Evolutionary conservation across 2,888 invertebrate species (phyloP).

Genomic region (Rotaria socialis): DNA sequence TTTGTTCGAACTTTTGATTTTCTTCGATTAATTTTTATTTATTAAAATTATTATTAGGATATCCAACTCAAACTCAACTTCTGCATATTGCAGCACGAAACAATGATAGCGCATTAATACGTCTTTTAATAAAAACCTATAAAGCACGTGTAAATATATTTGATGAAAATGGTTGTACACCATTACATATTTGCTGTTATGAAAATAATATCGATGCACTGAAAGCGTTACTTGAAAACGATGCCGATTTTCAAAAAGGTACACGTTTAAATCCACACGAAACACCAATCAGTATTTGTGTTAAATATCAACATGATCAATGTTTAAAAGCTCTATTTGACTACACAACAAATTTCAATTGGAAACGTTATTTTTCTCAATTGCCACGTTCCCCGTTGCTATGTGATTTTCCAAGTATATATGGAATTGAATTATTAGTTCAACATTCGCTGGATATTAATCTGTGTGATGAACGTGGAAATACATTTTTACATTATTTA

Average conservation of each 20-base stretch:
- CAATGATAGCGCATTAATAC: background rate
- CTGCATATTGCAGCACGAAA: constrained; percentile 30
- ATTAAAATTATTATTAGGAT: background rate
- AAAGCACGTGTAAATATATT: background rate
- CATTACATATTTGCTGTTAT: constrained; percentile 24
- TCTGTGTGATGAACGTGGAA: constrained; percentile 17
- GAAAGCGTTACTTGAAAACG: background rate
- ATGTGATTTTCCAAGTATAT: constrained; percentile 32
- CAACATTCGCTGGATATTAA: background rate
- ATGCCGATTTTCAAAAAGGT: constrained; percentile 34
- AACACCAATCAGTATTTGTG: constrained; percentile 1
- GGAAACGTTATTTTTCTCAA: constrained; percentile 35
- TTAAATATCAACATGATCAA: background rate
- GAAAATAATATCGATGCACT: constrained; percentile 13
- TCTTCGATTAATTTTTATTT: background rate
- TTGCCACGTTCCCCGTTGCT: constrained; percentile 32
- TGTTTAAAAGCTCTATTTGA: constrained; percentile 27
- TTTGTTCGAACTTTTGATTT: background rate
- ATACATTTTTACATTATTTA: constrained; percentile 37
- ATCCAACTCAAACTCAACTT: constrained; percentile 16
- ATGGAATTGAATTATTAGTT: constrained; percentile 20
- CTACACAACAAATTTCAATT: background rate
- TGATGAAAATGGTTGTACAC: constrained; percentile 32
- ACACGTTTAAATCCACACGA: constrained; percentile 33
- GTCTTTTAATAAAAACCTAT: constrained; percentile 19